These are phyloP conservation scores for Neogale vison DNA, from an alignment of 2,113 vertebrate species.

Conservation along the genomic window DNA sequence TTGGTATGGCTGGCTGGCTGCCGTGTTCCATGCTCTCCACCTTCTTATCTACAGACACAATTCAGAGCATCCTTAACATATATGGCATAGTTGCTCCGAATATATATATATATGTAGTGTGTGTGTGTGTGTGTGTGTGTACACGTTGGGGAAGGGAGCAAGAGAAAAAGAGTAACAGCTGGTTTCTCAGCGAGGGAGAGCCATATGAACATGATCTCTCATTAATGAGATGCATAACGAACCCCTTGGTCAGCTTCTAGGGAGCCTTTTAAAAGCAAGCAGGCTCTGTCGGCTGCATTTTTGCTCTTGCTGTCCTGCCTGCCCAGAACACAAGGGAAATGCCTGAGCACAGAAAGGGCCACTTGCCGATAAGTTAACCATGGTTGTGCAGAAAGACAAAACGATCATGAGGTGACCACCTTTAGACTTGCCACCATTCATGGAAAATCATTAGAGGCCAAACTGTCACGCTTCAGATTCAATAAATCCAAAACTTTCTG, in stretches of 20 bases:
- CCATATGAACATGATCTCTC: neutral
- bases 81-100: neutral
- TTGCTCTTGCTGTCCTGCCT: neutral
- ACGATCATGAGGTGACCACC: accelerated
- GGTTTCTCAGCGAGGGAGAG: neutral
- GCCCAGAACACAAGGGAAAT: neutral
- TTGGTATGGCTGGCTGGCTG: neutral
- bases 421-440: neutral
- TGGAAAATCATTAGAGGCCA: neutral
- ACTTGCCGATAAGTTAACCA: accelerated
- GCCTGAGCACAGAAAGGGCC: accelerated
- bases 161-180: neutral
- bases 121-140: neutral
- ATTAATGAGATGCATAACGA: too few species aligned
- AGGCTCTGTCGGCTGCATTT: accelerated
- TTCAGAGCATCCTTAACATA: neutral
- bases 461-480: neutral
- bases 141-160: neutral
- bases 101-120: neutral
- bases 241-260: accelerated
- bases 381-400: neutral
- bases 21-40: neutral
- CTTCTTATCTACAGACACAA: neutral
- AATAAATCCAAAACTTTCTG: neutral
- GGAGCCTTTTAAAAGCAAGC: neutral